These are phyloP conservation scores for Theretra japonica DNA, from an alignment of 2,888 invertebrate genomes.

Conservation along the genomic window DNA sequence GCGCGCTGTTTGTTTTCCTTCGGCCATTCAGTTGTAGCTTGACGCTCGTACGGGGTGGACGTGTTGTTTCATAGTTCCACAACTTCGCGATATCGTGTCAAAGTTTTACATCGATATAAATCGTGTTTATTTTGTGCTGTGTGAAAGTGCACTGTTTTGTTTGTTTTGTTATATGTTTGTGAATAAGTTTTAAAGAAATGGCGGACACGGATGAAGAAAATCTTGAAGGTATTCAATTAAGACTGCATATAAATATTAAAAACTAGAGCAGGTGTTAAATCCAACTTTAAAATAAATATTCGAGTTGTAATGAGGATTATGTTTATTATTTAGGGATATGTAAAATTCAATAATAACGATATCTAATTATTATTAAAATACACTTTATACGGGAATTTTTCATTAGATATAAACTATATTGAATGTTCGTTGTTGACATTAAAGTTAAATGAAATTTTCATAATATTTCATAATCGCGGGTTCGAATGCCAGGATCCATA, in stretches of 20 bases:
- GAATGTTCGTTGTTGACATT: no score
- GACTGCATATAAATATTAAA: neutral
- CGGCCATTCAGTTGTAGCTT: slow-evolving; percentile 37
- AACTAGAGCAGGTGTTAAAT: no score
- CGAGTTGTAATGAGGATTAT: neutral
- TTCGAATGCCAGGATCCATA: no score
- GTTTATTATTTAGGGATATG: no score
- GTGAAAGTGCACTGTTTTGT: slow-evolving; percentile 31
- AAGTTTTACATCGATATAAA: neutral
- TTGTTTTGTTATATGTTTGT: slow-evolving; percentile 47
- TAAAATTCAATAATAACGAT: no score
- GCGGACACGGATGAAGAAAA: slow-evolving; percentile 66
- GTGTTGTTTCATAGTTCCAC: neutral
- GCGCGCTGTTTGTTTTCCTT: slow-evolving; percentile 44
- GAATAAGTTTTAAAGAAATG: slow-evolving; percentile 50
- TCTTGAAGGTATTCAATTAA: slow-evolving; percentile 56
- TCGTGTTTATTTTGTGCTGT: slow-evolving; percentile 13
- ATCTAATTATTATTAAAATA: no score
- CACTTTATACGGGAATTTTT: no score
- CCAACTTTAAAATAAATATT: no score
- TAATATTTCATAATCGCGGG: no score
- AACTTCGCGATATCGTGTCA: slow-evolving; percentile 12
- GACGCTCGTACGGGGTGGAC: slow-evolving; percentile 8
- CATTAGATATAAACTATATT: no score
- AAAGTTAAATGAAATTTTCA: no score